Base-by-base conservation (phyloP, 1,140 invertebrate genomes). In the Apis florea region DNA sequence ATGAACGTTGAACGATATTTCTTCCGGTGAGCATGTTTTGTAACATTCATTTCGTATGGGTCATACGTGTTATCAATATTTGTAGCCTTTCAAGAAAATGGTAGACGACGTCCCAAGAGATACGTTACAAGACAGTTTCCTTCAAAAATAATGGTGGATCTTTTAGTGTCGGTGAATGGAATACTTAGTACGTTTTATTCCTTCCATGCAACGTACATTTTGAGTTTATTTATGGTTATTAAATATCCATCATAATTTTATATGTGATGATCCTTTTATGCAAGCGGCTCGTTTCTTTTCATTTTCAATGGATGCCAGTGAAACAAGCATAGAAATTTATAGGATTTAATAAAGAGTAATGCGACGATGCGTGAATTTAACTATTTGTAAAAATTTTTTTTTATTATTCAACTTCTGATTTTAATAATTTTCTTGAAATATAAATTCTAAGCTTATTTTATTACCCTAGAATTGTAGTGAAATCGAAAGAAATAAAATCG, bases 21-120 rank as follows among this genome's bases (percentile, higher is more conserved):
- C 53, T 81, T 21, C n/a, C 49, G 2, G 12, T n/a, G n/a, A 24
- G 49, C 68, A 13, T 59, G 72, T 66, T 51, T 75, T 68, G 63
- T 59, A 67, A 58, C 67, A 67, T 80, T 80, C 40, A 75, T 80
- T 51, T 53, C 31, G 24, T 6, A 13, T 31, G 13, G 51, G 66
- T 51, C 40, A 75, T 74, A 58, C 71, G 21, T 53, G 79, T 64
- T 49, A 58, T 64, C 61, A 58, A 58, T 75, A 80, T 80, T 47
- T 67, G 11, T 24, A 9, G 8, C 24, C 17, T 17, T 53, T 19
- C 5, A 13, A 21, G n/a, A 10, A 49, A 72, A 64, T 40, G 11
- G 51, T 11, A 47, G 6, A 26, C n/a, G 12, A 26, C 15, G n/a
- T 40, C 40, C 59, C 51, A 17, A n/a, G 5, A n/a, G 76, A 40